These are phyloP conservation scores for Tragelaphus scriptus DNA, from an alignment of 2,113 vertebrate genomes.

Conservation along the genomic window DNA sequence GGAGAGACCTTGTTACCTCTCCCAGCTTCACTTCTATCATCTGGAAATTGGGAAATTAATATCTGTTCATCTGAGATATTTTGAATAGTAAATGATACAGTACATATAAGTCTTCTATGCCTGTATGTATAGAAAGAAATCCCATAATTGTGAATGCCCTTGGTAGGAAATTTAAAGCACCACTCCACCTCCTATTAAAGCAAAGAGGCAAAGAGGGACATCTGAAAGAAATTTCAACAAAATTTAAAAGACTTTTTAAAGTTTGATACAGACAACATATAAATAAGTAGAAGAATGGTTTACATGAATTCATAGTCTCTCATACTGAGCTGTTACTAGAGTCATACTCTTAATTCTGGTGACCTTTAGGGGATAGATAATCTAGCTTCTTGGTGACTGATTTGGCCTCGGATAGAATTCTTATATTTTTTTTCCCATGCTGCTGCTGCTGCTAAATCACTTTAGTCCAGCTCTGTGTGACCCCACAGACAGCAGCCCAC, in stretches of 20 bases:
- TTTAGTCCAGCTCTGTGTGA: accelerated
- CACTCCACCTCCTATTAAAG: not conserved
- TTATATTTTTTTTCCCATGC: not conserved
- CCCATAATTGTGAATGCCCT: not conserved
- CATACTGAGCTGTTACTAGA: not conserved
- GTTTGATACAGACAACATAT: not conserved
- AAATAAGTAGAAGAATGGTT: not conserved
- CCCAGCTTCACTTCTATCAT: not conserved
- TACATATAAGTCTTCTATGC: not conserved
- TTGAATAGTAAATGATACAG: not conserved
- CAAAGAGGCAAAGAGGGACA: not conserved
- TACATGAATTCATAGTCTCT: not conserved
- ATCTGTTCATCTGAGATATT: not conserved
- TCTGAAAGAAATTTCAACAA: not conserved
- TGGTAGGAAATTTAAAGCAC: not conserved
- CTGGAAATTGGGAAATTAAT: not conserved
- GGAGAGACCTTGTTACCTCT: not conserved
- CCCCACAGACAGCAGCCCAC: too few species aligned
- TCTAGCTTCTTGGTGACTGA: not conserved
- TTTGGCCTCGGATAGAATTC: not conserved
- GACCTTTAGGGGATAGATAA: not conserved
- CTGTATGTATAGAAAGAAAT: not conserved
- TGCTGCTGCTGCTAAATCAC: not conserved
- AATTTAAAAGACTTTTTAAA: not conserved
- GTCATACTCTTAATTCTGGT: not conserved